Conservation (phyloP, 2,797 vertebrate genomes). For the Syncerus caffer region DNA sequence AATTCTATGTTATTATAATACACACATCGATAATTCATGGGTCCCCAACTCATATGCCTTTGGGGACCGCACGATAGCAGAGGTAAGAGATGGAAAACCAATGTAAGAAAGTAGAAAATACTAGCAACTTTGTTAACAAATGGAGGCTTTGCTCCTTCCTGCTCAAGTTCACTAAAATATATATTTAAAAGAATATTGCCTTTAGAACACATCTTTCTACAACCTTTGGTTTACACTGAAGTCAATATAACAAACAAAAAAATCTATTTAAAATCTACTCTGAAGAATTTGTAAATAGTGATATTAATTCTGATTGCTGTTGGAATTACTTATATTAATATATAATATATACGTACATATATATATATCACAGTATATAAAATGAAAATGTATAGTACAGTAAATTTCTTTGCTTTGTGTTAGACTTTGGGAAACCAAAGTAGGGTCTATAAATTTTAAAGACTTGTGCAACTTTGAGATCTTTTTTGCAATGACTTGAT, state of each 20-base stretch:
- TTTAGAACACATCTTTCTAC: neutral
- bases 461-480: neutral
- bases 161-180: neutral
- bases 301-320: neutral
- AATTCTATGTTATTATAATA: neutral
- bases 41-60: neutral
- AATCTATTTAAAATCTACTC: neutral
- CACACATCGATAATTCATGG: neutral
- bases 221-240: neutral
- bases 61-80: neutral
- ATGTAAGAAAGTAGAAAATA: neutral
- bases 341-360: neutral
- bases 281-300: neutral
- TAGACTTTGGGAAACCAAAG: neutral
- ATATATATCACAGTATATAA: neutral
- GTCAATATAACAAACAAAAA: neutral
- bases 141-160: neutral
- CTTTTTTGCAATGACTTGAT: neutral
- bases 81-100: neutral
- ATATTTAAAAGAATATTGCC: neutral
- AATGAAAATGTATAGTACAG: neutral
- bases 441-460: neutral
- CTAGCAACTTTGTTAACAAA: neutral
- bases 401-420: conserved; percentile 1
- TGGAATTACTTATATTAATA: neutral